Percentiles rank a stretch among this genome's conserved stretches.
These are phyloP conservation scores for Brotogeris chrysoptera DNA, from an alignment of 2,797 vertebrate species.

Conservation along the genomic window DNA sequence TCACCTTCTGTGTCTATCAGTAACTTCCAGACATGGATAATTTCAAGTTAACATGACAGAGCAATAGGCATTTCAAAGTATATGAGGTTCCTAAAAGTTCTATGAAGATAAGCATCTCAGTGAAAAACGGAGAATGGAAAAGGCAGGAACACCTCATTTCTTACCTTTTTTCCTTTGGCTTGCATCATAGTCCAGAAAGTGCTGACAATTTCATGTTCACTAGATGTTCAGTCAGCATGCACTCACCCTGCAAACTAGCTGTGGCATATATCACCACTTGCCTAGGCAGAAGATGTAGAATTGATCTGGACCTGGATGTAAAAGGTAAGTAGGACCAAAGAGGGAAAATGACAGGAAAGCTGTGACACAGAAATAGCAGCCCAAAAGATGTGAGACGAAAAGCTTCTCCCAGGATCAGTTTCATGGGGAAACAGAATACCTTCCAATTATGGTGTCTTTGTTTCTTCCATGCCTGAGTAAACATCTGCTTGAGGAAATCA, in stretches of 20 bases:
- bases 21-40: not conserved
- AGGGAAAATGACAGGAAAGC: not conserved
- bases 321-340: not conserved
- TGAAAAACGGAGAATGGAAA: not conserved
- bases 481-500: not conserved
- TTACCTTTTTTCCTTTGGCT: not conserved
- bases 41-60: not conserved
- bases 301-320: accelerated
- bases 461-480: not conserved
- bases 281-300: not conserved
- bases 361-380: not conserved
- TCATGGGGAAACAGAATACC: accelerated
- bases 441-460: not conserved
- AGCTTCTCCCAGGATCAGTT: not conserved
- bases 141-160: not conserved
- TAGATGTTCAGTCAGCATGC: not conserved
- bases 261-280: too few relatives aligned
- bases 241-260: not conserved
- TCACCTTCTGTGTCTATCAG: not conserved
- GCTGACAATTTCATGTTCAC: not conserved
- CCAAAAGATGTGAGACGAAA: accelerated
- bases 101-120: not conserved
- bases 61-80: not conserved
- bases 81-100: not conserved
- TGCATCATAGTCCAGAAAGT: not conserved